Conservation (phyloP, 2,797 vertebrate genomes). For the Eulemur mongoz region DNA sequence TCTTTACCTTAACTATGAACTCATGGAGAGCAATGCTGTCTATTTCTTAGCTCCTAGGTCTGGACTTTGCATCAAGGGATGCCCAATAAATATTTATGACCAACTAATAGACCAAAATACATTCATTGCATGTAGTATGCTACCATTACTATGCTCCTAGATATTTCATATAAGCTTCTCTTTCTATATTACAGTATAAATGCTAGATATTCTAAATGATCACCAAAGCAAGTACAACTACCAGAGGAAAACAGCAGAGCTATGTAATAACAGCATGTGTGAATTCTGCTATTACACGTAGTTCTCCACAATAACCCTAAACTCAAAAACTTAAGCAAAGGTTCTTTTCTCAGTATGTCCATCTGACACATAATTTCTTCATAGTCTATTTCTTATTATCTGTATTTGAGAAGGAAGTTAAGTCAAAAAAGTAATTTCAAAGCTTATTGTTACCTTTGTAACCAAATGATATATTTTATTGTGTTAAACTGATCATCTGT, state of each 20-base stretch:
- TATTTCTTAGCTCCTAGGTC: background rate
- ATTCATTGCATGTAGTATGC: background rate
- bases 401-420: constrained; percentile 1
- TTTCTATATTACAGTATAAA: background rate
- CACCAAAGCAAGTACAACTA: background rate
- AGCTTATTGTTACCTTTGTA: background rate
- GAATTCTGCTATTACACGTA: background rate
- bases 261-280: background rate
- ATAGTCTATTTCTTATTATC: background rate
- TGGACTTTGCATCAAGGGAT: background rate
- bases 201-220: background rate
- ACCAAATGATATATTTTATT: background rate
- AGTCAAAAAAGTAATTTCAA: constrained; percentile 4
- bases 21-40: background rate
- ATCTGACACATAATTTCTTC: background rate
- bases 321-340: background rate
- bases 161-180: background rate
- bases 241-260: background rate
- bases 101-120: background rate
- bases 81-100: background rate
- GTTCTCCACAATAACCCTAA: background rate
- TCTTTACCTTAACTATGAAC: background rate
- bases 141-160: background rate
- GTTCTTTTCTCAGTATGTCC: background rate
- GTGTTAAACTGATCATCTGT: background rate